A percentile compares a stretch with the other conserved stretches of the same genome.
Evolutionary conservation across 2,113 vertebrate genomes (phyloP).

Genomic region (Ciconia stormi): DNA sequence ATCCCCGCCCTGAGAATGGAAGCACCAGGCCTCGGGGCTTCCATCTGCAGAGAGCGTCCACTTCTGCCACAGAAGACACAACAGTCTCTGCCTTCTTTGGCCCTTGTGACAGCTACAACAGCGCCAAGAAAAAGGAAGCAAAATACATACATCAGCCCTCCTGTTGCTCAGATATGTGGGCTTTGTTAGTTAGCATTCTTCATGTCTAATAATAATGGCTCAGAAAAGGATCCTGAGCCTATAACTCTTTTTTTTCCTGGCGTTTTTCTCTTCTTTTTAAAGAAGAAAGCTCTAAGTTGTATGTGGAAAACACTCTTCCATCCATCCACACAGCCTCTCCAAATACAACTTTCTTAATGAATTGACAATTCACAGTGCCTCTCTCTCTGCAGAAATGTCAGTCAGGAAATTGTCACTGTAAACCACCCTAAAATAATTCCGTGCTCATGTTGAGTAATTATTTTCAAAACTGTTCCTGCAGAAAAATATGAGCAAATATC

Average conservation of each 20-base stretch:
- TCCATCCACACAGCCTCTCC: neutral
- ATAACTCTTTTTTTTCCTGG: fast-evolving
- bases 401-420: neutral
- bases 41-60: neutral
- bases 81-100: neutral
- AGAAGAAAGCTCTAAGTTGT: neutral
- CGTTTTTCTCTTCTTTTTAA: neutral
- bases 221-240: neutral
- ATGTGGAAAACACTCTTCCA: neutral
- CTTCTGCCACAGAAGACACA: neutral
- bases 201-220: neutral
- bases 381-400: neutral
- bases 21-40: neutral
- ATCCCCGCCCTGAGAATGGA: neutral
- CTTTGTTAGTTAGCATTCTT: neutral
- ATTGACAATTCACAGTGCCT: neutral
- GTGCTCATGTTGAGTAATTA: constrained; percentile 30
- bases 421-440: constrained; percentile 50
- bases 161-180: neutral
- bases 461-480: constrained; percentile 35
- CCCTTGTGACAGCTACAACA: neutral
- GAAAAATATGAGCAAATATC: constrained; percentile 58
- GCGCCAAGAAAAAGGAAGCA: neutral
- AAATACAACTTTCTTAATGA: neutral
- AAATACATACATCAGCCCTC: neutral